These are phyloP conservation scores for Rhadina sibilatrix DNA, from an alignment of 2,113 vertebrate genomes.

Conservation along the genomic window DNA sequence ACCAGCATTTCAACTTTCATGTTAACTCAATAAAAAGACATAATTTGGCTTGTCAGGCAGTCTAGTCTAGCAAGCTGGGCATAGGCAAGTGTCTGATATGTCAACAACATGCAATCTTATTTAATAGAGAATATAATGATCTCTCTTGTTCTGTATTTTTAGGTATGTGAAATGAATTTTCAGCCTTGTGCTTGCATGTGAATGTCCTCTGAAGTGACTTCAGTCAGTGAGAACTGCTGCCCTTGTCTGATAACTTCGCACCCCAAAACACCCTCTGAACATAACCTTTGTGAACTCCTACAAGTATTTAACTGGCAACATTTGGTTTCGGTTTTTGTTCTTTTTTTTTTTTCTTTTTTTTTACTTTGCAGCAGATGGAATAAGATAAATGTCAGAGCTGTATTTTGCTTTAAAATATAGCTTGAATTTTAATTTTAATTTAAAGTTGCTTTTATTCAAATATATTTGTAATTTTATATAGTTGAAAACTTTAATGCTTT, in stretches of 20 bases:
- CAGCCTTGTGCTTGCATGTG: neutral
- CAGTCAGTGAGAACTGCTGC: neutral
- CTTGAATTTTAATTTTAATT: constrained; percentile 85
- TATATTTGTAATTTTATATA: constrained; percentile 93
- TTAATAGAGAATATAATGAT: neutral
- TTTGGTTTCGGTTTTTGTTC: neutral
- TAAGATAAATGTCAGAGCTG: constrained; percentile 44
- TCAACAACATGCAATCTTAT: neutral
- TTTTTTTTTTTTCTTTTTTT: neutral
- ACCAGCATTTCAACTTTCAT: neutral
- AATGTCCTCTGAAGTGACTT: neutral
- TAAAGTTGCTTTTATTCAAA: constrained; percentile 84
- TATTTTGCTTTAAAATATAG: constrained; percentile 74
- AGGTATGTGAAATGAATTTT: constrained; percentile 72
- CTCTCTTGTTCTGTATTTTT: neutral
- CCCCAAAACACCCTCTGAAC: neutral
- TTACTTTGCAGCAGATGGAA: constrained; percentile 25
- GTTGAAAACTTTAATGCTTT: constrained; percentile 80
- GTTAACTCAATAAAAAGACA: neutral
- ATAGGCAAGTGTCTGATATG: neutral
- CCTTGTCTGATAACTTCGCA: neutral
- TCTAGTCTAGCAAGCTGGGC: neutral
- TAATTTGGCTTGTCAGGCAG: neutral
- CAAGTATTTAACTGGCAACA: constrained; percentile 14
- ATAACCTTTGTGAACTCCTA: neutral